Conservation (phyloP, 2,797 vertebrate genomes). For the Acropternis orthonyx region DNA sequence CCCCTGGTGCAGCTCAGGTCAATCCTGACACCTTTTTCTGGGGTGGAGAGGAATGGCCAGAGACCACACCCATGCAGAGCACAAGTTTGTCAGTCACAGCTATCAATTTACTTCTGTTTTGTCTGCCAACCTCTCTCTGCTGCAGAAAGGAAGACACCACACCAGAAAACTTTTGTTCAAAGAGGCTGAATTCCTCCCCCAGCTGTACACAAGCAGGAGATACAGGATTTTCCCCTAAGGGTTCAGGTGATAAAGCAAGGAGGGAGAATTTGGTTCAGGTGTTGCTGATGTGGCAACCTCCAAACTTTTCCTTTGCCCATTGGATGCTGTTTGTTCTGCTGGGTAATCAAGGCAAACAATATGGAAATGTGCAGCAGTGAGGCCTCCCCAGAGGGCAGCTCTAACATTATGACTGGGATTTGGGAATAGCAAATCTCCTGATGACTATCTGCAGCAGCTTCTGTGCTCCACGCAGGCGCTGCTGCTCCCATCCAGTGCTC, state of each 20-base stretch:
- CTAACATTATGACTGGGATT: background rate
- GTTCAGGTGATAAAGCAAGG: background rate
- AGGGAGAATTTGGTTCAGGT: background rate
- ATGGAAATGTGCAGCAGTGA: background rate
- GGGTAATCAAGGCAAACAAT: background rate
- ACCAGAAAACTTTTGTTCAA: background rate
- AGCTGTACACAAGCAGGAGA: background rate
- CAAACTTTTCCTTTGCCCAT: background rate
- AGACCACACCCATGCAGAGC: background rate
- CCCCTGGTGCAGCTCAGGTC: background rate
- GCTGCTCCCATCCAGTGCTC: background rate
- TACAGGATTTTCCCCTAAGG: background rate
- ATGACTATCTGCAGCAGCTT: background rate
- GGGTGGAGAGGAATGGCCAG: fast-evolving
- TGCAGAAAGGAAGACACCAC: background rate
- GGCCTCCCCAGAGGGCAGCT: background rate
- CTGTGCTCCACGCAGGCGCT: background rate
- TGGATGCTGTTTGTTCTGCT: background rate
- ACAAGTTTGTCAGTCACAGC: background rate
- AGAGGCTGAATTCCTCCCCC: background rate
- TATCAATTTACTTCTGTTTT: fast-evolving
- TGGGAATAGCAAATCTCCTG: background rate
- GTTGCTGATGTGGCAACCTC: background rate
- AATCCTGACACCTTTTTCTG: background rate
- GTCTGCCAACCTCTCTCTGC: background rate